These are phyloP conservation scores for Suncus etruscus DNA, from an alignment of 2,113 vertebrate genomes.

Conservation along the genomic window DNA sequence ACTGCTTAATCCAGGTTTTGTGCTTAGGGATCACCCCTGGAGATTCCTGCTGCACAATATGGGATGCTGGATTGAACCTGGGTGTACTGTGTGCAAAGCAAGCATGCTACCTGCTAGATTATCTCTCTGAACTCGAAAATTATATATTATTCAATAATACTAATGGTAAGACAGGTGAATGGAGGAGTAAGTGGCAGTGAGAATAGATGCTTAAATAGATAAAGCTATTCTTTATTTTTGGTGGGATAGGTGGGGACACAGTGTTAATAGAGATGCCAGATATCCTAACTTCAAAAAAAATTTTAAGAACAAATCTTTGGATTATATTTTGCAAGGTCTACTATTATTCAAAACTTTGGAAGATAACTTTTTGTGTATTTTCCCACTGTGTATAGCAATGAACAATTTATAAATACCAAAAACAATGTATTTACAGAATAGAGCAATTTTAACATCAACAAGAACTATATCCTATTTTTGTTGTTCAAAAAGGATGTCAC, in stretches of 20 bases:
- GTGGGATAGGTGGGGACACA: no score
- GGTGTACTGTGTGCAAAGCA: no score
- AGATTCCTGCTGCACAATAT: no score
- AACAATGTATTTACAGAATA: constrained; percentile 73
- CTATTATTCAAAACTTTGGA: constrained; percentile 38
- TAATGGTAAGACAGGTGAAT: not conserved
- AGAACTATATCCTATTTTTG: constrained; percentile 42
- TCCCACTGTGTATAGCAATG: constrained; percentile 48
- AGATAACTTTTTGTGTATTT: constrained; percentile 62
- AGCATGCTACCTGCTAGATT: no score
- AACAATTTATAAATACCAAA: constrained; percentile 63
- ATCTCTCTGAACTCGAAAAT: not conserved
- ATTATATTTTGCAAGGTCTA: constrained; percentile 53
- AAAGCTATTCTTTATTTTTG: not conserved
- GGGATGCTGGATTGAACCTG: no score
- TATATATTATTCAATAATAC: constrained; percentile 39
- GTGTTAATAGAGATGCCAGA: not conserved
- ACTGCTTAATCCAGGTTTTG: no score
- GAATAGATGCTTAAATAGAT: not conserved
- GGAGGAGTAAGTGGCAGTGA: not conserved
- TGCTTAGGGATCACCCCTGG: no score
- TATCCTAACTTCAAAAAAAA: constrained; percentile 26
- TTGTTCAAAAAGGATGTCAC: constrained; percentile 59
- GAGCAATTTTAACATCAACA: constrained; percentile 64
- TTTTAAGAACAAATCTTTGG: constrained; percentile 17